These are phyloP conservation scores for Thrips palmi DNA, from an alignment of 1,140 invertebrate species.

Conservation along the genomic window DNA sequence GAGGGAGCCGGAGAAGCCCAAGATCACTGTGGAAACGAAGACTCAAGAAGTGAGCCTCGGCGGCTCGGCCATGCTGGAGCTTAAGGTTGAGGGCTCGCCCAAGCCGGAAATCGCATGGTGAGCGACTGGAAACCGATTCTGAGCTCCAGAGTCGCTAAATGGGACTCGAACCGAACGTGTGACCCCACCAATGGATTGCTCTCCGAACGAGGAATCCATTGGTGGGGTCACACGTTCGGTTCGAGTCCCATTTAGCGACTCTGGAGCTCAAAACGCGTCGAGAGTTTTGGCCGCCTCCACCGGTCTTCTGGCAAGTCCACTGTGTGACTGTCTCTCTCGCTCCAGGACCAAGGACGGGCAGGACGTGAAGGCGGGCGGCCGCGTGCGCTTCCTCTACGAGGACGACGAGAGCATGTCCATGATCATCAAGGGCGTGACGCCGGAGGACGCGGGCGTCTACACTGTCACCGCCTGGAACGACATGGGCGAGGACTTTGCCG, in stretches of 20 bases:
- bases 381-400: slow-evolving; percentile 73
- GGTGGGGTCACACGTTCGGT: no score
- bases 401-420: slow-evolving; percentile 81
- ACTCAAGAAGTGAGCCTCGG: slow-evolving; percentile 58
- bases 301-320: no score
- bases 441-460: slow-evolving; percentile 71
- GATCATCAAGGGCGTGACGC: slow-evolving; percentile 72
- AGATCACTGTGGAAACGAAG: slow-evolving; percentile 50
- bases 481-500: slow-evolving; percentile 59
- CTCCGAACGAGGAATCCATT: no score
- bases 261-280: no score
- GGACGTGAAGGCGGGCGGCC: slow-evolving; percentile 57
- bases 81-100: slow-evolving; percentile 72
- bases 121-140: no score
- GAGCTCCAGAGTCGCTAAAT: no score
- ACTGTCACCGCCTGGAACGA: slow-evolving; percentile 72
- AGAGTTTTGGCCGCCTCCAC: no score
- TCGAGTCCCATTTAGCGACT: no score
- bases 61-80: slow-evolving; percentile 87
- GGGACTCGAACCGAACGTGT: no score
- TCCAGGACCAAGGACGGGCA: slow-evolving; percentile 58
- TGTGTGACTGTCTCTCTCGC: no score
- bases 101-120: slow-evolving; percentile 78
- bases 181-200: no score
- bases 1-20: slow-evolving; percentile 63